Evolutionary conservation across 1,140 invertebrate species (phyloP), one percentile per base, ranked within the genome.

Genomic region (Drosophila kanapiae): DNA sequence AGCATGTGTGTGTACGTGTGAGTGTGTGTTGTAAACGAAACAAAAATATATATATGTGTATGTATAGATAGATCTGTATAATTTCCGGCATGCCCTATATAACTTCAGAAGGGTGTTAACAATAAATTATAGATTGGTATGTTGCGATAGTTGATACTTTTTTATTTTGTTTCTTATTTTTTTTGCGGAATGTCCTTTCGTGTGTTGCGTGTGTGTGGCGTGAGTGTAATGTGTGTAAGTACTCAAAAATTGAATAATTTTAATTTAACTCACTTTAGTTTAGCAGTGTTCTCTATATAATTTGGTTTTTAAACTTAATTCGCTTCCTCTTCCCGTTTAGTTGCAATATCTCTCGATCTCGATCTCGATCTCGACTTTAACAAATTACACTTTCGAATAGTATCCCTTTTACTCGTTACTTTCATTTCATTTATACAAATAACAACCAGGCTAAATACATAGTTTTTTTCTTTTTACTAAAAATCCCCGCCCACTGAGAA

Each of bases 171-270:
- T 31, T 38, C 23, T 47, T 59, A n/a, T 23, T 33, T 23, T 63
- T 51, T 48, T 38, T 38, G 56, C 82, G 82, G 82, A 86, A 86
- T 86, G 82, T 84, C 72, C 62, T 76, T 75, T 74, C 33, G 43
- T 76, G 31, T 75, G 31, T 33, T 62, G 37, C 5, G 45, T 47
- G 23, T 0, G 37, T 2, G 51, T 23, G 51, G 13, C 10, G 29
- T 16, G 23, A 9, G 57, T 48, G 29, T 60, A 23, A 5, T 45
- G 51, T 74, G 53, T 68, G 75, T 77, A 77, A 77, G 75, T 77
- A 77, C 75, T 77, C 72, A 76, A 75, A 76, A 67, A 23, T 75
- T 57, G 49, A 75, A 75, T 75, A 56, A 56, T 75, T 54, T 54
- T 14, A 54, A 54, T 54, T 37, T 0, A 54, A 54, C 33, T 74